Evolutionary conservation across 1,140 invertebrate genomes (phyloP).

Genomic region (Chironomus striatipennis): DNA sequence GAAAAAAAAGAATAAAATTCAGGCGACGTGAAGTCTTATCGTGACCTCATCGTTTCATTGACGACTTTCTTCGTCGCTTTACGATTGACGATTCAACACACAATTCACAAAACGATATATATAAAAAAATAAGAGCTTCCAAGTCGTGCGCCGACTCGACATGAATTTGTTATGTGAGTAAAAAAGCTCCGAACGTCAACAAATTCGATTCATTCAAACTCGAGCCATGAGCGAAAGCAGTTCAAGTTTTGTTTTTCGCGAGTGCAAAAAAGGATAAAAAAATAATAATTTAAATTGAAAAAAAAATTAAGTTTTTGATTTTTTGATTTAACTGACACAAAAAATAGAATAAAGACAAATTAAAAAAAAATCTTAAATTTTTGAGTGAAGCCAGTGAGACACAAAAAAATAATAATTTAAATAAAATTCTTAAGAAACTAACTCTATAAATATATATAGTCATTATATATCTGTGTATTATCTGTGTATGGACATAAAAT

Average conservation of each 20-base stretch:
- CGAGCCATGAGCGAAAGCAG: constrained; percentile 5
- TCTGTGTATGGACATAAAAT: too few species aligned
- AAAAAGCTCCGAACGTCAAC: background rate
- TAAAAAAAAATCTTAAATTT: background rate
- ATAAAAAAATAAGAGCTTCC: too few species aligned
- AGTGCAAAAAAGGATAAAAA: constrained; percentile 9
- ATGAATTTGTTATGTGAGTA: background rate
- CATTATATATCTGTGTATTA: too few species aligned
- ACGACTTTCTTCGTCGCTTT: constrained; percentile 1
- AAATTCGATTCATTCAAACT: background rate
- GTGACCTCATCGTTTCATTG: constrained; percentile 11
- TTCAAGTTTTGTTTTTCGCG: constrained; percentile 5
- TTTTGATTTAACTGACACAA: too few species aligned
- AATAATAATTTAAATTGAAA: background rate
- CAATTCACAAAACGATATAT: too few species aligned
- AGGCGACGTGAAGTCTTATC: background rate
- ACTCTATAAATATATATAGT: background rate
- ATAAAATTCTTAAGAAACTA: background rate
- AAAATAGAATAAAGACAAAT: background rate
- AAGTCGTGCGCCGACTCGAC: too few species aligned
- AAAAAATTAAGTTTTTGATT: background rate
- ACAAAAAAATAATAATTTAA: too few species aligned
- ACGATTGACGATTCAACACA: background rate
- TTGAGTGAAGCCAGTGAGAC: background rate
- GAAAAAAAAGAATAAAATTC: too few species aligned